Evolutionary conservation across 92 coral and sea anemone species (phyloP), one percentile per base, ranked within the genome.

Genomic region (Metridium senile): DNA sequence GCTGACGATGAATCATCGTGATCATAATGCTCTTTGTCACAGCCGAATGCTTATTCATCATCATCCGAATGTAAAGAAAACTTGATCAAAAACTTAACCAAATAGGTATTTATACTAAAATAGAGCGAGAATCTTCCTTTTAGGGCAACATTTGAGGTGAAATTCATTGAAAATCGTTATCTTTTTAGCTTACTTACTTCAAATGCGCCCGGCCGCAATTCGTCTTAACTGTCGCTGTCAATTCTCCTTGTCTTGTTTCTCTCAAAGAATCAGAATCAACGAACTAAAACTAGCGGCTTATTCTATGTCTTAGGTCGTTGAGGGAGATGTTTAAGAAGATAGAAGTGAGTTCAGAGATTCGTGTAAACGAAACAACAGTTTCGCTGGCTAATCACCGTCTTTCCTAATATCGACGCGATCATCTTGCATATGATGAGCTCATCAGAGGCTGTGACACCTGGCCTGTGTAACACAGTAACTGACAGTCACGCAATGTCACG

Each of bases 371-470:
- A 52, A 73, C 78, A 73, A 73, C 78, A 33, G 78, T 73, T 73
- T 73, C 51, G 30, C 33, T 57, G 54, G 10, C 77, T 72, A 72
- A 72, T 72, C 77, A 63, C 35, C 43, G 75, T 49, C 49, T 27
- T 73, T 73, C n/a, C 63, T 73, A 73, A 73, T 73, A 73, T 73
- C 78, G 78, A 73, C 78, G 78, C 78, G 78, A 73, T 73, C 78
- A 73, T 73, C 78, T 73, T 73, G 78, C 78, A 73, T 73, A 73
- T 73, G 78, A 73, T 73, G 78, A 73, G 78, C 78, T 73, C 78
- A 73, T 73, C 78, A 73, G 78, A 47, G 68, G 51, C 78, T 73
- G 52, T 25, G 78, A 73, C 78, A 73, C 78, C 78, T 73, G 78
- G 78, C 78, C 78, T 9, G n/a, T 57, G 78, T 58, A 58, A 73